Percentiles rank a stretch among this genome's conserved stretches.
Conservation (phyloP, 2,113 vertebrate species). For the Hiodon tergisus region DNA sequence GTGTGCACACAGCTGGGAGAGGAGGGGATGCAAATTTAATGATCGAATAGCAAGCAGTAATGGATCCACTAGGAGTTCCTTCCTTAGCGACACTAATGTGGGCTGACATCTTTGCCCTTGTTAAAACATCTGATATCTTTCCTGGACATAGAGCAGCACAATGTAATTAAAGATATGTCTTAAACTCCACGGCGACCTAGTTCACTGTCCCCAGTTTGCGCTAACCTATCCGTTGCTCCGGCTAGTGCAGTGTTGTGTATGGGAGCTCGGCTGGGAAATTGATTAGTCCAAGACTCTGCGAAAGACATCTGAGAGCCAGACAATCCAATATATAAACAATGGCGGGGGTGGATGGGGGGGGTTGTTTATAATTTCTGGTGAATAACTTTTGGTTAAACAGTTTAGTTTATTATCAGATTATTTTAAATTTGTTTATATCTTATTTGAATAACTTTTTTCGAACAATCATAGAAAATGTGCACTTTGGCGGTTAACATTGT, state of each 20-base stretch:
- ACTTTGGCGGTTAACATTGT: background rate
- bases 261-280: no score
- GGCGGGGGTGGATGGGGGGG: no score
- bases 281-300: background rate
- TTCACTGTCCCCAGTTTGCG: background rate
- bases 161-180: conserved; percentile 4
- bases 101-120: conserved; percentile 21
- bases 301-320: no score
- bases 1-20: background rate
- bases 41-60: background rate
- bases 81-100: background rate
- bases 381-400: no score
- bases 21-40: conserved; percentile 15
- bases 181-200: background rate
- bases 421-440: background rate
- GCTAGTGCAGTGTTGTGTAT: no score
- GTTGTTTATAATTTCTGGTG: no score
- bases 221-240: no score
- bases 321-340: no score
- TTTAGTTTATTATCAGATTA: no score
- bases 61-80: conserved; percentile 6
- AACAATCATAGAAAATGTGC: background rate
- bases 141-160: background rate
- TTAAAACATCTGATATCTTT: conserved; percentile 16
- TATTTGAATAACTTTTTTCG: background rate